Conservation (phyloP, 1,140 invertebrate species). For the Drosophila sturtevanti region DNA sequence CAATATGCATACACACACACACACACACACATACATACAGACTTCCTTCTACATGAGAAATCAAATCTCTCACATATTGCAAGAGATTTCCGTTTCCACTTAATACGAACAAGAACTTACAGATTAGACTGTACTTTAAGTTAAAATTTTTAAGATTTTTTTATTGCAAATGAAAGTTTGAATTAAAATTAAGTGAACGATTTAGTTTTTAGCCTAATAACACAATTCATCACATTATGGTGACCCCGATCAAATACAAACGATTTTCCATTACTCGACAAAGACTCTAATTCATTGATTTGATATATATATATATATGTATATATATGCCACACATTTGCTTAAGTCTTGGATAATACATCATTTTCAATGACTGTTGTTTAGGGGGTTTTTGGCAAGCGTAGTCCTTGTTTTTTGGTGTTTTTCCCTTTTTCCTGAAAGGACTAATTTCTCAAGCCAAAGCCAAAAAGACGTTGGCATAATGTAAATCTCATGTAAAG, state of each 20-base stretch:
- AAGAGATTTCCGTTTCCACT: conserved; percentile 3
- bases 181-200: background rate
- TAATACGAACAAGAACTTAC: background rate
- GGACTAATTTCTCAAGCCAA: conserved; percentile 45
- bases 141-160: background rate
- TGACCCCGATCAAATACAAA: background rate
- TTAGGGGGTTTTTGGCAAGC: background rate
- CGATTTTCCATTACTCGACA: no score
- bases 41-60: background rate
- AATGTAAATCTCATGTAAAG: conserved; percentile 68
- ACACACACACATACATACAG: background rate
- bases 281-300: no score
- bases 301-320: no score
- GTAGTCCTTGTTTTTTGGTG: background rate
- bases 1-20: conserved; percentile 15
- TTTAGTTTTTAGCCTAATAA: no score
- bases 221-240: no score
- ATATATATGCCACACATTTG: background rate
- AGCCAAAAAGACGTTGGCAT: conserved; percentile 34
- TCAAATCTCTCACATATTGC: conserved; percentile 6
- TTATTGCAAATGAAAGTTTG: background rate
- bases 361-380: background rate
- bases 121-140: background rate
- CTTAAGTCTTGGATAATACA: background rate
- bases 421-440: background rate